phyloP scores from a whole-genome alignment of 1,140 invertebrate genomes.

The Tribolium castaneum region DNA sequence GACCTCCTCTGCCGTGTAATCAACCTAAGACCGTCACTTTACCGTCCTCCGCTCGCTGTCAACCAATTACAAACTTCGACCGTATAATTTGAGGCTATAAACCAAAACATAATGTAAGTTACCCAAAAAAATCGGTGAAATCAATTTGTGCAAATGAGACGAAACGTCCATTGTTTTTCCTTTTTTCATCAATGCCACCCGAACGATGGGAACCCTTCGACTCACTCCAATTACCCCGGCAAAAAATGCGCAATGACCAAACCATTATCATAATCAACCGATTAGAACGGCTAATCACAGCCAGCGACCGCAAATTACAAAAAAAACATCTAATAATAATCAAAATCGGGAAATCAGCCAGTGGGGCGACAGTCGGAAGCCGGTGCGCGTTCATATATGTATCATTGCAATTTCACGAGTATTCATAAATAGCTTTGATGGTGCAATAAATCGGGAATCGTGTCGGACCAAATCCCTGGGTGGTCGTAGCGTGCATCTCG shows the following conservation, averaged over 20 bases:
- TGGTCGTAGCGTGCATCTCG: conserved; percentile 47
- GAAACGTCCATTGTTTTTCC: conserved; percentile 14
- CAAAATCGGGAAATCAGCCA: too few relatives aligned
- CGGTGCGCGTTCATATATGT: conserved; percentile 37
- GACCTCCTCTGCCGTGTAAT: conserved; percentile 50
- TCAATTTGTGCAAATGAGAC: conserved; percentile 40
- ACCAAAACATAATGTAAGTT: conserved; percentile 56
- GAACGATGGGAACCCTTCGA: neutral
- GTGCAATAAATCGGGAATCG: conserved; percentile 48
- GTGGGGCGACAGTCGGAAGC: conserved; percentile 16
- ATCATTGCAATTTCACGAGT: conserved; percentile 49
- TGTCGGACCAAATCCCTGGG: conserved; percentile 47
- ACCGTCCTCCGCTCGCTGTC: conserved; percentile 48
- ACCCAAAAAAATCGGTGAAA: conserved; percentile 26
- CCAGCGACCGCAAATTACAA: neutral
- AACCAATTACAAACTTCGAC: conserved; percentile 57
- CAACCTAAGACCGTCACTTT: conserved; percentile 53
- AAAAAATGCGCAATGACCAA: neutral
- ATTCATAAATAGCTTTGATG: conserved; percentile 52
- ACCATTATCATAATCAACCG: neutral
- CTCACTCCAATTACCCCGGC: neutral
- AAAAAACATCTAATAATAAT: neutral
- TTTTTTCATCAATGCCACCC: neutral
- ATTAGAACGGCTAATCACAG: neutral
- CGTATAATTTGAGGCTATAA: conserved; percentile 61